Conservation (phyloP, 2,797 vertebrate species). For the Diplodus sargus region DNA sequence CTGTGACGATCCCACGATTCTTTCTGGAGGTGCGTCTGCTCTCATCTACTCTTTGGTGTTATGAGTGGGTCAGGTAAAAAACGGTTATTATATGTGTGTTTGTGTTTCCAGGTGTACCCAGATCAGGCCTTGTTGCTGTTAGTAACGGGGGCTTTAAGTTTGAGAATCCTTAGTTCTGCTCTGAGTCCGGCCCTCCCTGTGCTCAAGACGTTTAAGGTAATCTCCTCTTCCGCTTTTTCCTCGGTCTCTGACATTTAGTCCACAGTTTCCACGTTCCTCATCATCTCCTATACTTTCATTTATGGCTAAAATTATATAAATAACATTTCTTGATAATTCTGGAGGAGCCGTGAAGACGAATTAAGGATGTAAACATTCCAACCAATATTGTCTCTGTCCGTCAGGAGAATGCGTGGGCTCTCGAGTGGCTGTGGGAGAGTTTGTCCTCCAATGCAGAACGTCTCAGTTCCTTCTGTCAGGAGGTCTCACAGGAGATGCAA, state of each 20-base stretch:
- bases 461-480: conserved; percentile 45
- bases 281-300: background rate
- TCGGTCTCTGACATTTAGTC: background rate
- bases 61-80: accelerated
- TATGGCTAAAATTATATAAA: background rate
- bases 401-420: conserved; percentile 81
- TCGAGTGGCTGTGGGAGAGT: conserved; percentile 71
- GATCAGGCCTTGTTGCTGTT: conserved; percentile 81
- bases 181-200: conserved; percentile 69
- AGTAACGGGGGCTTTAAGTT: conserved; percentile 76
- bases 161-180: conserved; percentile 54
- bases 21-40: conserved; percentile 67
- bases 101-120: conserved; percentile 74
- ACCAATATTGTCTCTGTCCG: conserved; percentile 1
- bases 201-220: conserved; percentile 73
- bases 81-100: background rate
- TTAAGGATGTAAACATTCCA: background rate
- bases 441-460: conserved; percentile 43
- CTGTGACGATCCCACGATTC: conserved; percentile 66
- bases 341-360: background rate
- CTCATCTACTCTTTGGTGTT: background rate
- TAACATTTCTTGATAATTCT: background rate
- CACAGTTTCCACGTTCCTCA: no score
- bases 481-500: conserved; percentile 57
- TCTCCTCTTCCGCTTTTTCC: background rate